phyloP scores from a whole-genome alignment of 2,113 vertebrate species.

The Okapia johnstoni region DNA sequence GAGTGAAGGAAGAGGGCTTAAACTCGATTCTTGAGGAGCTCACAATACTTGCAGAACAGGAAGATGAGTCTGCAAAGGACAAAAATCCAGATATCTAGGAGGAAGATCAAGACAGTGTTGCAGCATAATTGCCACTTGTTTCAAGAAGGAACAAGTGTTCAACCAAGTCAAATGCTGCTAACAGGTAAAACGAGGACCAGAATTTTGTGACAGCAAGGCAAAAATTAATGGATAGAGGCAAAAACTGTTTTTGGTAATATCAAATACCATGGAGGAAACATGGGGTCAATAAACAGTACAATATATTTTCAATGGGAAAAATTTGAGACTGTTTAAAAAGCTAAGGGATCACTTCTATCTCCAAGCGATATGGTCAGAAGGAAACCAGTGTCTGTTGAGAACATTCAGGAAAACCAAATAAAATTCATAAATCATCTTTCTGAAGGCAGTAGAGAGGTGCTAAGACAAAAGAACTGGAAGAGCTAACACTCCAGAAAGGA shows the following conservation, averaged over 20 bases:
- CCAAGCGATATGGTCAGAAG: not conserved
- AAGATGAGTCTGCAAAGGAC: not conserved
- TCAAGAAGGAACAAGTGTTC: not conserved
- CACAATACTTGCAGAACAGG: not conserved
- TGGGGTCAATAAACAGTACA: not conserved
- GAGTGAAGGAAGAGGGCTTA: not conserved
- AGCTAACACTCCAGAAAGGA: not conserved
- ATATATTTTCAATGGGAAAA: not conserved
- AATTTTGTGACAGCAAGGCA: not conserved
- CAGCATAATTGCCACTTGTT: not conserved
- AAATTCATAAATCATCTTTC: slow-evolving; percentile 3
- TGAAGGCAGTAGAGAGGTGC: not conserved
- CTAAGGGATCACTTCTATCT: not conserved
- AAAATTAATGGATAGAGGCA: not conserved
- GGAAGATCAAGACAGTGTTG: not conserved
- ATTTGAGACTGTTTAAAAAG: not conserved
- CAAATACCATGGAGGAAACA: not conserved
- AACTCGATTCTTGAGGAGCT: not conserved
- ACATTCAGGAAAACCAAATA: not conserved
- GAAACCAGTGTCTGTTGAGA: not conserved
- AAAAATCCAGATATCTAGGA: not conserved
- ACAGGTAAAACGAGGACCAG: not conserved
- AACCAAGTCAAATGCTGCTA: slow-evolving; percentile 4
- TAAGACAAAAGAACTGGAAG: not conserved
- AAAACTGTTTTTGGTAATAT: not conserved